Evolutionary conservation across 1,140 invertebrate species (phyloP), one percentile per base, ranked within the genome.

Genomic region (Halictus rubicundus): DNA sequence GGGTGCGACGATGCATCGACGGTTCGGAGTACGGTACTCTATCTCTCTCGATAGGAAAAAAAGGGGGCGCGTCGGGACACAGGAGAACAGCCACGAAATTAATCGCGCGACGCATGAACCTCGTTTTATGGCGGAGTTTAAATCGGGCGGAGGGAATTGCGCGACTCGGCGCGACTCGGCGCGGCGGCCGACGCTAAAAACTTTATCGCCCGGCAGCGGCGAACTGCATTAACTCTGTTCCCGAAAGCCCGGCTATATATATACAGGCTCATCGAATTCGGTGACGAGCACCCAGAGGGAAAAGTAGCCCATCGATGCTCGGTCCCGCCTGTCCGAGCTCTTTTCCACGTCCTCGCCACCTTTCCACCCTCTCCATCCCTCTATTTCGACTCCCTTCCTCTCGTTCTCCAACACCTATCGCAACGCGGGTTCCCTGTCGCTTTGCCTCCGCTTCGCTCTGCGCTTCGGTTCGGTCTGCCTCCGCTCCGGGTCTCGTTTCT

Each of bases 171-270:
- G 14, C 49, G 54, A 6, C 21, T 1, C 54, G 54, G 6, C 21
- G 21, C 52, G 16, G 52, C 54, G 7, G 54, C 64, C 69, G 32
- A 65, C 73, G 84, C 46, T 77, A 84, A 82, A 79, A 86, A 86
- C 72, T 86, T 86, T 86, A 85, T 85, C 80, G 52, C 32, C 69
- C 63, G 72, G 63, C 68, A 80, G 78, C 78, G 2, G 8, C 66
- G 75, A 85, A 82, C 71, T 76, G 80, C 84, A 82, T 85, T 85
- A 86, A 82, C 75, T 76, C 32, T 14, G 68, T 60, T 64, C 68
- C 73, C 83, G 59, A 75, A 81, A 81, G 78, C 61, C 19, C 5
- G 71, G 54, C 59, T 75, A 32, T 54, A 69, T 54, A 69, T 64
- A 27, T 65, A 66, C 65, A 68, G 69, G 59, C 73, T 85, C 57